Base-by-base conservation (phyloP, 2,888 invertebrate species). In the Mythimna albipuncta region DNA sequence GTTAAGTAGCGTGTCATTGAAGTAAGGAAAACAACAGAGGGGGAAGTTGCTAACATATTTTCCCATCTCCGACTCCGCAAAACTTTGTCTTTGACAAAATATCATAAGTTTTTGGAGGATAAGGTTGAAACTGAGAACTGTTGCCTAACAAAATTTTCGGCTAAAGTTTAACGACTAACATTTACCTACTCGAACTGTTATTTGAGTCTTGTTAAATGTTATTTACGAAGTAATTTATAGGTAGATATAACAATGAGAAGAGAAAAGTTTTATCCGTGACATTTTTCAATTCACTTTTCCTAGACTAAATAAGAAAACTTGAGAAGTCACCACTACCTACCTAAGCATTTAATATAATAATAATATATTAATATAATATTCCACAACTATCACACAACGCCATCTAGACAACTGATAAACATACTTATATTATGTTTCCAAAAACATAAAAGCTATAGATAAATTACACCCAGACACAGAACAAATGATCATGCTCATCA, bases 31-130 rank as follows among this genome's bases (percentile, higher is more conserved):
- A 79, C 77, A 70, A 69, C 47, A 11, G 64, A 75, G 64, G 72
- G 76, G 67, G 69, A 76, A 69, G 64, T 74, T 3, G 26, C 68
- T 72, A 73, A 75, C 84, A 84, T 81, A 84, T 85, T 84, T 81
- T 75, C 73, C 59, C 69, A 68, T 85, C 75, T 75, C 67, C 50
- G 65, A 64, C 69, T 77, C 59, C 35, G 35, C 38, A 32, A 72
- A 81, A 83, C 58, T 81, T 83, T 65, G 72, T 69, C 70, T 71
- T 71, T 75, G 70, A 81, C 71, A 75, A 72, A 69, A 70, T 63
- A 75, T 83, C 83, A 71, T 79, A 81, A 83, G 83, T 79, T 75
- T 75, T 62, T 35, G 62, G 21, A 35, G 67, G 44, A 67, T 72
- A 68, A 79, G 55, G 52, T 54, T 10, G 41, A 65, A 70, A 57